Evolutionary conservation across 2,797 vertebrate genomes (phyloP).

Genomic region (Pseudochaenichthys georgianus): DNA sequence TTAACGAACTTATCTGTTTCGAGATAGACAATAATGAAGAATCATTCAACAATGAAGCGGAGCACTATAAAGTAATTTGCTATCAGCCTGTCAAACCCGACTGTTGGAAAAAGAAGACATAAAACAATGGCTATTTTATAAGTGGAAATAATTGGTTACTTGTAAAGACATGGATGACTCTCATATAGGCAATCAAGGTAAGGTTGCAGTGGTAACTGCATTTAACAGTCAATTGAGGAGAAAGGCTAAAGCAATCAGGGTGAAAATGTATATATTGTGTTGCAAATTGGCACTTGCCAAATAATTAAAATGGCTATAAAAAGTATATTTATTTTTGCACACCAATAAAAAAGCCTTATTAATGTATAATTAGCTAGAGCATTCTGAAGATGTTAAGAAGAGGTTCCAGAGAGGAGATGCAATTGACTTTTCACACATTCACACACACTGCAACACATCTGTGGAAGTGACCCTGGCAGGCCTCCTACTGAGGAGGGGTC

Average conservation of each 20-base stretch:
- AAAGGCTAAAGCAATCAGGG: slow-evolving; percentile 26
- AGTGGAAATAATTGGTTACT: slow-evolving; percentile 44
- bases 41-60: slow-evolving; percentile 72
- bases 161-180: slow-evolving; percentile 36
- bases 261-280: background rate
- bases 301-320: slow-evolving; percentile 36
- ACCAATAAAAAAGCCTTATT: slow-evolving; percentile 19
- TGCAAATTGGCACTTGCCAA: slow-evolving; percentile 19
- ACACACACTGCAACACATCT: slow-evolving; percentile 45
- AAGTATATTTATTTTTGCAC: slow-evolving; percentile 31
- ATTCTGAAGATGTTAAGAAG: slow-evolving; percentile 50
- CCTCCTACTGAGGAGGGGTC: slow-evolving; percentile 71
- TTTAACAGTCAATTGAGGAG: slow-evolving; percentile 24
- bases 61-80: slow-evolving; percentile 71
- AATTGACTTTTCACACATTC: slow-evolving; percentile 46
- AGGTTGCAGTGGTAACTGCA: slow-evolving; percentile 21
- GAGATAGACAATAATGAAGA: slow-evolving; percentile 82
- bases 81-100: slow-evolving; percentile 40
- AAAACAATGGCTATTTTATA: slow-evolving; percentile 24
- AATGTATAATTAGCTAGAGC: slow-evolving; percentile 47
- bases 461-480: slow-evolving; percentile 55
- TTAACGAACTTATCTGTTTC: slow-evolving; percentile 79
- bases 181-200: slow-evolving; percentile 39
- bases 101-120: slow-evolving; percentile 18
- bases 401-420: slow-evolving; percentile 47